Base-by-base conservation (phyloP, 2,888 invertebrate genomes). In the Adelognathus sp. region DNA sequence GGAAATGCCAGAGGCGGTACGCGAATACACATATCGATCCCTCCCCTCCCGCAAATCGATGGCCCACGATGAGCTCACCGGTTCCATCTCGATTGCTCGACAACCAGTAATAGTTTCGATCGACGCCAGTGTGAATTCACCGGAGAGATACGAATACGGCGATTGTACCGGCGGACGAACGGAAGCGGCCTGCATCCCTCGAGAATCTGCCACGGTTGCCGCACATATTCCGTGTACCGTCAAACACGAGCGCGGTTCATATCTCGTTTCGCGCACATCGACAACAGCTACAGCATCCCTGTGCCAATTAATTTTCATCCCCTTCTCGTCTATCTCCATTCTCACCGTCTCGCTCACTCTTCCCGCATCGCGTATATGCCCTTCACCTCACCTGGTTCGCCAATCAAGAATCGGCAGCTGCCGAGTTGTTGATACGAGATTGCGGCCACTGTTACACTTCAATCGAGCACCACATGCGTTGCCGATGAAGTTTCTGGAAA, bases 41-140 rank as follows among this genome's bases (percentile, higher is more conserved):
- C 29, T 16, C 16, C 31, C 5, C 4, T 60, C 33, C 18, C 31
- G 54, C 16, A 31, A 67, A 67, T 73, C 64, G 64, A 46, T 56
- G 56, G 44, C 44, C 21, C 56, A 33, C 54, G 56, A 73, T 64
- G 56, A 56, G 72, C 56, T 58, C 56, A 46, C 44, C 14, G 64
- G 44, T 46, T 64, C 72, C 44, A 73, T 73, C 36, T 56, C 56
- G 56, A 64, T 64, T 56, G 56, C 27, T 46, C n/a, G n/a, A n/a
- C 63, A 54, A 24, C 54, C 56, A 16, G 63, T 64, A 73, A 64
- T 73, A 63, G 61, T 73, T 36, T 41, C 44, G 72, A 39, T 73
- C 73, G 50, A 46, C 27, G 46, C 58, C 21, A 39, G 39, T 41
- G 18, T n/a, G 9, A 64, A 52, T 21, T 50, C 24, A 18, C 54